Evolutionary conservation across 2,113 vertebrate species (phyloP).

Genomic region (Menidia beryllina): DNA sequence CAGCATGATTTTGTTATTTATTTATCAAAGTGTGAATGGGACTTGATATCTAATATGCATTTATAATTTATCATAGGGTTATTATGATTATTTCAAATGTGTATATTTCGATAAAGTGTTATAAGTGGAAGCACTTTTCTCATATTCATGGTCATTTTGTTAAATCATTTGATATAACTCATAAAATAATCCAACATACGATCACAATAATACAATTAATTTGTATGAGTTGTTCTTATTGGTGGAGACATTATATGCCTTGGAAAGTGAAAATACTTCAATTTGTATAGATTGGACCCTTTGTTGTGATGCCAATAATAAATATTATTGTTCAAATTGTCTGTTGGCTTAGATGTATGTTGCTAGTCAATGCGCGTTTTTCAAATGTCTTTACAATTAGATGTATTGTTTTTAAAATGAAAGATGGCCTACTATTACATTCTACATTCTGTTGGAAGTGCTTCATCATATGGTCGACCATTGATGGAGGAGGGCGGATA

Average conservation of each 20-base stretch:
- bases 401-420: neutral
- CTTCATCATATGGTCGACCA: fast-evolving
- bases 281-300: neutral
- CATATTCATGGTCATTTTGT: constrained; percentile 4
- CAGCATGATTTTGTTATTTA: constrained; percentile 31
- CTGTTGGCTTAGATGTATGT: no score
- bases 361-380: no score
- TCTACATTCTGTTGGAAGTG: neutral
- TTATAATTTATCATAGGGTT: constrained; percentile 30
- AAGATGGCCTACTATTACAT: neutral
- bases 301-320: constrained; percentile 1
- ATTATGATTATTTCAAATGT: constrained; percentile 5
- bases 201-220: neutral
- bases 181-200: neutral
- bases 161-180: constrained; percentile 4
- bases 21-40: constrained; percentile 28
- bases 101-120: neutral
- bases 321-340: neutral
- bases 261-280: neutral
- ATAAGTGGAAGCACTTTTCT: constrained; percentile 13
- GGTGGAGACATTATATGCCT: neutral
- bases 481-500: neutral
- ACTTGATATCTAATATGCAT: constrained; percentile 21
- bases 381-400: no score
- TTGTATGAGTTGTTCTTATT: neutral